Conservation (phyloP, 2,888 invertebrate species). For the Synanthedon tipuliformis region DNA sequence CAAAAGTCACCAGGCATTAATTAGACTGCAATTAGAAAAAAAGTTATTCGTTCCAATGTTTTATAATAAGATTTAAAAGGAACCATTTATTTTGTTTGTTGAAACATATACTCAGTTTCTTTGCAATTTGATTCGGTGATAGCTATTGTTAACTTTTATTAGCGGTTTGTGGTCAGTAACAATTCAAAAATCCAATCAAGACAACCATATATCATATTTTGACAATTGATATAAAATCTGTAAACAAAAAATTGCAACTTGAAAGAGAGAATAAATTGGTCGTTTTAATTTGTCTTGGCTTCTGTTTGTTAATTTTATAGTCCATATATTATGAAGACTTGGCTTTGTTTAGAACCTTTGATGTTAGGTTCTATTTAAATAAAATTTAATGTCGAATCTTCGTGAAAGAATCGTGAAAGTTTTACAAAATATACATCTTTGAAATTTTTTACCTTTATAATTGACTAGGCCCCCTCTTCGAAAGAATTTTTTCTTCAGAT, state of each 20-base stretch:
- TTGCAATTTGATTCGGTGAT: constrained; percentile 2
- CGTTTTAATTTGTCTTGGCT: background rate
- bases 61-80: background rate
- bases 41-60: background rate
- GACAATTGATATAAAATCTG: constrained; percentile 8
- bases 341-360: too few species aligned
- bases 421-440: too few species aligned
- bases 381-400: too few species aligned
- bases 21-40: background rate
- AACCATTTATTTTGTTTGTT: background rate
- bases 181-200: constrained; percentile 25
- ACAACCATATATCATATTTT: constrained; percentile 20
- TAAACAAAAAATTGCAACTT: background rate
- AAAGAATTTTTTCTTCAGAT: too few species aligned
- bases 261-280: background rate
- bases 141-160: constrained; percentile 13
- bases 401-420: too few species aligned
- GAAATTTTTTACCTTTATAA: too few species aligned
- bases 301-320: background rate
- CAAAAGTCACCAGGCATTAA: background rate
- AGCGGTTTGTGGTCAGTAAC: constrained; percentile 1
- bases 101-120: background rate
- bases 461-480: too few species aligned
- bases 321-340: background rate
- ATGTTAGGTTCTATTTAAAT: too few species aligned